Evolutionary conservation across 2,113 vertebrate genomes (phyloP).

Genomic region (Orcinus orca): DNA sequence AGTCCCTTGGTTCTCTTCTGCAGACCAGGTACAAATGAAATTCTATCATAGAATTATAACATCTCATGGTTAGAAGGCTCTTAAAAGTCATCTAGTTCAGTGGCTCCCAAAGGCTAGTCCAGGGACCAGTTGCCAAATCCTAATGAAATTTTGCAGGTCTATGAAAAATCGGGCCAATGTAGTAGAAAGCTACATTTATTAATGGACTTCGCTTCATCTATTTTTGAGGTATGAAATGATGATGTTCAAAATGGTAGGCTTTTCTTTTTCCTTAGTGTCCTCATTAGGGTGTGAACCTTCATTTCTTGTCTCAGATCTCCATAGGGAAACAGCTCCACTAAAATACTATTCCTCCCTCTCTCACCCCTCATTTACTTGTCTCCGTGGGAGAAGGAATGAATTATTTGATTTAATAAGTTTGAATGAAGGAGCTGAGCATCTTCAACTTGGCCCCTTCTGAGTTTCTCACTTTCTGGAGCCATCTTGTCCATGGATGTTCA

Average conservation of each 20-base stretch:
- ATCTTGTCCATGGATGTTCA: background rate
- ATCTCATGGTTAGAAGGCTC: slow-evolving; percentile 41
- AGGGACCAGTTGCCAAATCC: slow-evolving; percentile 20
- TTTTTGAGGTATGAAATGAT: background rate
- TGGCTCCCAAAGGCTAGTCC: slow-evolving; percentile 43
- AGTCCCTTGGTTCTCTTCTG: slow-evolving; percentile 55
- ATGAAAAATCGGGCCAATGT: slow-evolving; percentile 37
- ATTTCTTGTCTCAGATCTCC: background rate
- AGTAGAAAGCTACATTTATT: slow-evolving; percentile 40
- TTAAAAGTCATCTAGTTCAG: slow-evolving; percentile 51
- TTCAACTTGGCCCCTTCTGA: background rate
- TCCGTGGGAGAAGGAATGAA: background rate
- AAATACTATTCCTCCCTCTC: background rate
- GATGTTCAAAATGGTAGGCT: background rate
- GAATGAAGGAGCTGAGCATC: background rate
- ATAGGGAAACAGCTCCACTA: background rate
- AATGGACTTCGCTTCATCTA: background rate
- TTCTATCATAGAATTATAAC: slow-evolving; percentile 51
- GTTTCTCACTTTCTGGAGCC: slow-evolving; percentile 2
- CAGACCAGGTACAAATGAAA: slow-evolving; percentile 50
- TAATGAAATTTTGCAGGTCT: slow-evolving; percentile 43
- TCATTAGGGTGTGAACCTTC: slow-evolving; percentile 6
- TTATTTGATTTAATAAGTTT: background rate
- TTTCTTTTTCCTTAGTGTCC: background rate
- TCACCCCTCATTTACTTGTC: background rate